phyloP scores from a whole-genome alignment of 2,113 vertebrate species.

The Gorsachius goisagi region DNA sequence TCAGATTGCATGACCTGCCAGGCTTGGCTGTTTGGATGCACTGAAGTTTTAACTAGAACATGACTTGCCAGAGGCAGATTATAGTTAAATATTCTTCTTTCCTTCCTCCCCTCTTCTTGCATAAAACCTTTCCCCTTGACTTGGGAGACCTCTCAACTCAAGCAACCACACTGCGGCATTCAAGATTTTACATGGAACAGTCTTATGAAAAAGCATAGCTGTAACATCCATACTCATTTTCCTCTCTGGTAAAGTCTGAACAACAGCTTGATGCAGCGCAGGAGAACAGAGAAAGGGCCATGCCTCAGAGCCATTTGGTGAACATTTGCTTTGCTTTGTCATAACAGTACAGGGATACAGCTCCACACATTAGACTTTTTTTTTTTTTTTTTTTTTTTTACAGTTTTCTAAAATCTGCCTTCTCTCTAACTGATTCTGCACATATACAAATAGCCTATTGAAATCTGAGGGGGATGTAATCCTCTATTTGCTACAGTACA shows the following conservation, averaged over 20 bases:
- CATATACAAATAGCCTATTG: neutral
- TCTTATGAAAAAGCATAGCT: neutral
- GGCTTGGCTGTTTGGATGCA: neutral
- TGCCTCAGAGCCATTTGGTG: neutral
- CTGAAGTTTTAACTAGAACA: constrained; percentile 7
- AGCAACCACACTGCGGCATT: neutral
- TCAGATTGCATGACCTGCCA: neutral
- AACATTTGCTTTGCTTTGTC: neutral
- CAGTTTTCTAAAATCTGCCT: neutral
- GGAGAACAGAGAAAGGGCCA: neutral
- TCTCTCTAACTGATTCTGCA: neutral
- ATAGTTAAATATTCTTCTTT: neutral
- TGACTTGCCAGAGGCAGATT: constrained; percentile 19
- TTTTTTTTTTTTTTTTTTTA: neutral
- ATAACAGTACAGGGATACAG: neutral
- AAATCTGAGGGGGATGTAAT: neutral
- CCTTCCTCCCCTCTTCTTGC: neutral
- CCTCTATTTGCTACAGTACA: neutral
- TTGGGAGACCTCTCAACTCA: neutral
- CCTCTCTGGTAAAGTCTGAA: neutral
- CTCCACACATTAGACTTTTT: neutral
- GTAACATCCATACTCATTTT: neutral
- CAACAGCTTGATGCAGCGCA: neutral
- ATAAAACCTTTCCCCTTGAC: neutral
- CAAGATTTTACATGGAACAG: neutral